A percentile compares a stretch with the other conserved stretches of the same genome.
phyloP scores from a whole-genome alignment of 2,797 vertebrate species.

The Falco peregrinus region DNA sequence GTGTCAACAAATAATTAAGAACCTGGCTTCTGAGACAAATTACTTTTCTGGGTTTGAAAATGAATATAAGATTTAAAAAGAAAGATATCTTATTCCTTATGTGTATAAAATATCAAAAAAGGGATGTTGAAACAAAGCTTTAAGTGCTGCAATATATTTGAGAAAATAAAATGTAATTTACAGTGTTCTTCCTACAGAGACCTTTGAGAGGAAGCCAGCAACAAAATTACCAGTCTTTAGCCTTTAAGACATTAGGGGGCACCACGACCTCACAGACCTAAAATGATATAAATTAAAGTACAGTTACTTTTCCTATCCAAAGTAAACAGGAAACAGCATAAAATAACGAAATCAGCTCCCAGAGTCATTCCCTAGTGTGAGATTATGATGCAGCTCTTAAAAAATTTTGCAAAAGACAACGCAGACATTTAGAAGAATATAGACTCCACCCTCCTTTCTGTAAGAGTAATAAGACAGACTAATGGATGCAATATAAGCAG shows the following conservation, averaged over 20 bases:
- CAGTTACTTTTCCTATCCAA: neutral
- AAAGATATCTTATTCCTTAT: neutral
- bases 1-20: neutral
- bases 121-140: neutral
- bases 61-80: neutral
- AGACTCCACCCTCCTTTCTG: neutral
- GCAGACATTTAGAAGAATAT: neutral
- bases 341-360: neutral
- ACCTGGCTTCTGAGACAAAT: neutral
- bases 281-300: neutral
- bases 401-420: neutral
- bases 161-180: neutral
- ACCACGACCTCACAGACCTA: neutral
- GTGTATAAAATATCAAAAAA: neutral
- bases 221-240: neutral
- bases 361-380: neutral
- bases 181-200: neutral
- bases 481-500: neutral
- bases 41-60: neutral
- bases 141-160: neutral
- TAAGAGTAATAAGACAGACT: neutral
- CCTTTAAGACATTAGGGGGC: constrained; percentile 40
- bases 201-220: neutral
- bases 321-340: neutral
- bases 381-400: neutral